These are phyloP conservation scores for Diadophis punctatus DNA, from an alignment of 2,113 vertebrate genomes.

Conservation along the genomic window DNA sequence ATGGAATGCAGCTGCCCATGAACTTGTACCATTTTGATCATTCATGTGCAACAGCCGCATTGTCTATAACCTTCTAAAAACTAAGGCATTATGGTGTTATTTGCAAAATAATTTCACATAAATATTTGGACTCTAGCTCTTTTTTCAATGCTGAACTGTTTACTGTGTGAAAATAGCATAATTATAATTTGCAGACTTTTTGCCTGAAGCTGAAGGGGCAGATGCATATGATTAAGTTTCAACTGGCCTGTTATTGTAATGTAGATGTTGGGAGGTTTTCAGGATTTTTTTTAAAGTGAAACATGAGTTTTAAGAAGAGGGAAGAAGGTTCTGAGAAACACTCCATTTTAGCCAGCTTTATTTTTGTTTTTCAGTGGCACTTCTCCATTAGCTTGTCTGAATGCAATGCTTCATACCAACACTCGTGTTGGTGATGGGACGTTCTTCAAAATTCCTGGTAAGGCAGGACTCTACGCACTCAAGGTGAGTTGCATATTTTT, in stretches of 20 bases:
- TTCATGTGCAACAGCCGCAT: constrained; percentile 75
- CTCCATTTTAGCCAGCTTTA: constrained; percentile 62
- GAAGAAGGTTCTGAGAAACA: constrained; percentile 63
- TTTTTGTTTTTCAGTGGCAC: constrained; percentile 81
- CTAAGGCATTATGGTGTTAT: constrained; percentile 64
- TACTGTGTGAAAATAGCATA: constrained; percentile 71
- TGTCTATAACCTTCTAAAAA: constrained; percentile 73
- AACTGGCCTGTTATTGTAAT: constrained; percentile 80
- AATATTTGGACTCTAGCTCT: constrained; percentile 68
- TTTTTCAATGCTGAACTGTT: constrained; percentile 61
- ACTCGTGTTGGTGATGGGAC: constrained; percentile 83
- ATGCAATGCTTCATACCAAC: constrained; percentile 87
- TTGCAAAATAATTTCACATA: constrained; percentile 69
- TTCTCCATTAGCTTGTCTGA: constrained; percentile 85
- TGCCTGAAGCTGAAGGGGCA: constrained; percentile 72
- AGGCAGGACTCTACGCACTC: constrained; percentile 83
- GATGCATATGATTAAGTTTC: constrained; percentile 83
- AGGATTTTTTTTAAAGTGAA: constrained; percentile 46
- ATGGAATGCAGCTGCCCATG: constrained; percentile 74
- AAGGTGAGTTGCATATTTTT: constrained; percentile 76
- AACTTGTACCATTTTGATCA: constrained; percentile 76
- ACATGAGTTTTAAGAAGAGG: constrained; percentile 48
- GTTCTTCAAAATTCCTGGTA: constrained; percentile 85
- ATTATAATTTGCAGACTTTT: constrained; percentile 76
- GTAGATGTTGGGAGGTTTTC: constrained; percentile 73